Base-by-base conservation (phyloP, 2,797 vertebrate genomes). In the Rhynchonycteris naso region DNA sequence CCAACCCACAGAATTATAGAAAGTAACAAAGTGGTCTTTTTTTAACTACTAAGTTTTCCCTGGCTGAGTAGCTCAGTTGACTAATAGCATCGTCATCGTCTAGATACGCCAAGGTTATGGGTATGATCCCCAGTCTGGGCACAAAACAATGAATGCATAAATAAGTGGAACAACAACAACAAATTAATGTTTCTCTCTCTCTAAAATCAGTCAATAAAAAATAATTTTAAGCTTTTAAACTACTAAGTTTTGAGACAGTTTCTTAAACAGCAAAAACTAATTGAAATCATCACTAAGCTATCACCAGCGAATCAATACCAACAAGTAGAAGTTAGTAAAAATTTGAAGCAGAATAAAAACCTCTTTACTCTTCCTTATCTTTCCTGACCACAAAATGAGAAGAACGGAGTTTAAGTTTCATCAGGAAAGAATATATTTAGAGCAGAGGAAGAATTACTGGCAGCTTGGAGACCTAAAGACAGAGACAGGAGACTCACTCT, bases 381-480 rank as follows among this genome's bases (percentile, higher is more conserved):
- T 59, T 24, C n/a, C 83, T 85, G 30, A 88, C 61, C 35, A 65
- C 30, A 87, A 21, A 93, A 93, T 33, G 21, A 84, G 24, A 94
- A 86, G 69, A 89, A 79, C 0, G 0, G 58, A 71, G 33, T 52
- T 86, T 47, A 76, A 8, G 69, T 92, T 89, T 91, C n/a, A 75
- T 76, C 28, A 50, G 69, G 12, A 88, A 69, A 74, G 21, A 93
- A 19, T 26, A 38, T 50, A 50, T 35, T 19, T 79, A 59, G 68
- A 90, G 7, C 59, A 68, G 33, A 92, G 24, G 52, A 35, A 28
- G 63, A 94, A 76, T 59, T 47, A 52, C 59, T 56, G 35, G 68
- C 52, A 93, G 56, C 2, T 2, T 78, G 30, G 66, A 63, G 69
- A 59, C 78, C 38, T 74, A 38, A 22, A 61, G 59, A 80, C 30